Percentiles rank a stretch among this genome's conserved stretches.
phyloP scores from a whole-genome alignment of 2,113 vertebrate genomes.

The Nymphicus hollandicus region DNA sequence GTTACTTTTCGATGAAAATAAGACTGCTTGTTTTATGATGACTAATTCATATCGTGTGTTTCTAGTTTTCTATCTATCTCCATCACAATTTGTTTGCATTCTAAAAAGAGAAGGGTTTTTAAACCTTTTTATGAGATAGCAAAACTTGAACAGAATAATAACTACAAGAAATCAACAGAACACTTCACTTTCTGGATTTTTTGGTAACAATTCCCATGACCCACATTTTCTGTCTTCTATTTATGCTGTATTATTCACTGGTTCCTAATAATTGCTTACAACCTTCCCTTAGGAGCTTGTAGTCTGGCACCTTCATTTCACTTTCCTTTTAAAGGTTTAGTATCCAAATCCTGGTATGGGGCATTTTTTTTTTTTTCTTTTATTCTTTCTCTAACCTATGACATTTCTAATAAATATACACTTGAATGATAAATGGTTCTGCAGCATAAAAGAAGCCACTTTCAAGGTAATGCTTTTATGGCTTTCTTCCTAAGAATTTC shows the following conservation, averaged over 20 bases:
- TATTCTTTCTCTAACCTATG: neutral
- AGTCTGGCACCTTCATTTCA: neutral
- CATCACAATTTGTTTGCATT: neutral
- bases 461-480: neutral
- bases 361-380: neutral
- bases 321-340: neutral
- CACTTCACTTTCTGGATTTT: neutral
- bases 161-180: neutral
- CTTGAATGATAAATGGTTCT: neutral
- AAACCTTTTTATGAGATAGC: neutral
- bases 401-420: constrained; percentile 1
- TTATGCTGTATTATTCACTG: neutral
- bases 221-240: neutral
- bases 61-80: neutral
- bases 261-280: neutral
- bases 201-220: neutral
- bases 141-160: neutral
- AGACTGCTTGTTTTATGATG: neutral
- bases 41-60: neutral
- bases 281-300: neutral
- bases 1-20: neutral
- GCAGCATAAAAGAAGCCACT: neutral
- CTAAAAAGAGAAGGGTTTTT: neutral
- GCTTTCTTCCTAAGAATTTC: neutral
- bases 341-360: neutral